Evolutionary conservation across 2,797 vertebrate genomes (phyloP), one percentile per base, ranked within the genome.

Genomic region (Nyctalus aviator): DNA sequence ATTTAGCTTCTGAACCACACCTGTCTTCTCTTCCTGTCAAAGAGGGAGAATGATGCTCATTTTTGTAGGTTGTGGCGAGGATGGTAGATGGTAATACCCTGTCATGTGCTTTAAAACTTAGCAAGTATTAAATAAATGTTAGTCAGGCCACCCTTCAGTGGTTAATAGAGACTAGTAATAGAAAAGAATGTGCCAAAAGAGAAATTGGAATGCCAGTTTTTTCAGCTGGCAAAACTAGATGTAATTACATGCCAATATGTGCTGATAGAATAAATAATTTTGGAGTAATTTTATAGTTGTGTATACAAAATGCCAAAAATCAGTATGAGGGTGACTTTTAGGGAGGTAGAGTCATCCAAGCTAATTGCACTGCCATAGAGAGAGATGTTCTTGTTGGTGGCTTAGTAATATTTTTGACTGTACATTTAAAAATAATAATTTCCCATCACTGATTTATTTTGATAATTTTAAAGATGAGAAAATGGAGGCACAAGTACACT

Each of bases 191-290:
- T 72, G 8, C 37, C 89, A 11, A 44, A 53, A 82, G 83, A 94
- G 79, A 94, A 25, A 59, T 2, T 21, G 44, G 35, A 79, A 55
- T 57, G 20, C 6, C 41, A 53, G 14, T 53, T 84, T 87, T 88
- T 81, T 83, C 18, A 88, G 57, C 64, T 91, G 50, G 46, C 48
- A 35, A 83, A 79, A 8, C 25, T 41, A 71, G 85, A 23, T 62
- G 20, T 25, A 64, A 30, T 94, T 79, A 35, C 11, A 59, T 84
- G 73, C 94, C 73, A 77, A 95, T 21, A 83, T 91, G 48, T 64
- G 66, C 77, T 95, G 88, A 95, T 53, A 88, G 18, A 75, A 53
- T 53, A 41, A 85, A 86, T 78, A 66, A 82, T 94, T 94, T 93
- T 68, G 11, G 62, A 84, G 20, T 84, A 37, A 87, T 91, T 87